Conservation (phyloP, 2,113 vertebrate genomes). For the Psophia crepitans region DNA sequence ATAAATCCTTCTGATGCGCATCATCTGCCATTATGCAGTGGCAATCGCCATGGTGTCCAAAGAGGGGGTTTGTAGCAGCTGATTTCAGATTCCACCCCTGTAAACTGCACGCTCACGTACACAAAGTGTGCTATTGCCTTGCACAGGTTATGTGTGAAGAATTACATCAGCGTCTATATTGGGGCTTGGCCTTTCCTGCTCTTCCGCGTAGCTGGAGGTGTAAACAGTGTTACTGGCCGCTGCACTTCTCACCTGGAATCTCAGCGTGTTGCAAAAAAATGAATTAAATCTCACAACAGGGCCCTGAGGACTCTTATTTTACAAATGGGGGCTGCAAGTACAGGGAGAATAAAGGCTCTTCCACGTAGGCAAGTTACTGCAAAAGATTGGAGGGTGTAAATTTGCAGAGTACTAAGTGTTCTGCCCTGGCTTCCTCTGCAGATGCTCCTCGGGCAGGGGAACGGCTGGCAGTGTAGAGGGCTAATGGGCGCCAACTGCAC, state of each 20-base stretch:
- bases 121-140: neutral
- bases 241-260: conserved; percentile 47
- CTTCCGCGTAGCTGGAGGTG: conserved; percentile 2
- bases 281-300: conserved; percentile 56
- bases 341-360: neutral
- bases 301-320: conserved; percentile 3
- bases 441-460: neutral
- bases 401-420: neutral
- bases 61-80: neutral
- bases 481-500: neutral
- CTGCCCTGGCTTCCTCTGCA: neutral
- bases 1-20: neutral
- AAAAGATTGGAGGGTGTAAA: neutral
- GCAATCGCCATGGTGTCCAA: neutral
- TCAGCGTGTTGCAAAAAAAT: conserved; percentile 22
- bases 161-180: neutral
- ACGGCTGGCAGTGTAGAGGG: neutral
- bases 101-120: neutral
- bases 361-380: neutral
- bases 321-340: neutral
- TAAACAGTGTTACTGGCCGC: conserved; percentile 5
- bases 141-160: neutral
- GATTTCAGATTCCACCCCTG: neutral
- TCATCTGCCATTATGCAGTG: neutral
- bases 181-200: neutral